Percentiles rank a stretch among this genome's conserved stretches.
Evolutionary conservation across 2,888 invertebrate species (phyloP).

Genomic region (Malacosoma neustria): DNA sequence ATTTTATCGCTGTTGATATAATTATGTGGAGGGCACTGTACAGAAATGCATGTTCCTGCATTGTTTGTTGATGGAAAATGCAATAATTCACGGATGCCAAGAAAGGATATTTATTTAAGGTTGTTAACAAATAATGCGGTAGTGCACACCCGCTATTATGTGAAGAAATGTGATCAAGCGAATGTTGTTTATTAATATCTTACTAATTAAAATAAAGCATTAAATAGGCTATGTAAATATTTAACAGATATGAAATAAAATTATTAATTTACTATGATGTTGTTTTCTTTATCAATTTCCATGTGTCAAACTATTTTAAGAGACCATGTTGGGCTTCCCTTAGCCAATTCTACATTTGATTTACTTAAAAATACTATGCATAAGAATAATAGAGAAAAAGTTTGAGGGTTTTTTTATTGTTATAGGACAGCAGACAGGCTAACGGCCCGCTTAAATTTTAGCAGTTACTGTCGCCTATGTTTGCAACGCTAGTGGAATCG

Average conservation of each 20-base stretch:
- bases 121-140: not conserved
- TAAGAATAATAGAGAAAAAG: too few species aligned
- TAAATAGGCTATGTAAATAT: constrained; percentile 68
- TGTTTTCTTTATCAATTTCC: constrained; percentile 27
- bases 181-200: constrained; percentile 67
- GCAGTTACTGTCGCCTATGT: too few species aligned
- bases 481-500: too few species aligned
- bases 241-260: constrained; percentile 66
- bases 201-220: constrained; percentile 53
- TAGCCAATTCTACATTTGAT: too few species aligned
- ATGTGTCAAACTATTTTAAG: too few species aligned
- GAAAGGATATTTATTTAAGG: constrained; percentile 4
- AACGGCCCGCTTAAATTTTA: too few species aligned
- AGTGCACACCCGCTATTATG: constrained; percentile 33
- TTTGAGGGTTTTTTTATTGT: too few species aligned
- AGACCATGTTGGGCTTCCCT: too few species aligned
- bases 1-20: constrained; percentile 40
- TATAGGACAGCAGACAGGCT: too few species aligned
- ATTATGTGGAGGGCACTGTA: constrained; percentile 2
- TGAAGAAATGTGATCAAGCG: constrained; percentile 62
- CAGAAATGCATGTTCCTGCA: not conserved
- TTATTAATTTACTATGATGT: constrained; percentile 67
- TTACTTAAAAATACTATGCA: too few species aligned
- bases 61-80: not conserved
- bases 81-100: not conserved